phyloP scores from a whole-genome alignment of 2,797 vertebrate genomes.

The Oophaga sylvatica region DNA sequence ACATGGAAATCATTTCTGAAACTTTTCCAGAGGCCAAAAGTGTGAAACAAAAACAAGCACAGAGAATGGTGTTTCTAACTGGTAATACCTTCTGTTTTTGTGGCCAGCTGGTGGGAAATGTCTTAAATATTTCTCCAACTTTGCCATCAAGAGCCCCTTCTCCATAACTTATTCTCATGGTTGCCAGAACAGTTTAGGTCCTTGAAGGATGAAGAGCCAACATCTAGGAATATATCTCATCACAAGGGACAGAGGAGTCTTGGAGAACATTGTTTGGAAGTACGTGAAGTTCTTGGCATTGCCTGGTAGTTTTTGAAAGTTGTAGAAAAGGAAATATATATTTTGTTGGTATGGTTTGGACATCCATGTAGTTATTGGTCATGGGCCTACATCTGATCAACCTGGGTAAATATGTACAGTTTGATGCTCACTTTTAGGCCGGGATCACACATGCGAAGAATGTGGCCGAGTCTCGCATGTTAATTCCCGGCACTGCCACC shows the following conservation, averaged over 20 bases:
- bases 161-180: background rate
- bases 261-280: background rate
- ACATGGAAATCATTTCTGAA: constrained; percentile 62
- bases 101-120: constrained; percentile 66
- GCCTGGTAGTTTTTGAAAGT: no score
- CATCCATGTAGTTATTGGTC: no score
- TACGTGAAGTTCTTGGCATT: background rate
- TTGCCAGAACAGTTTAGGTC: background rate
- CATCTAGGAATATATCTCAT: background rate
- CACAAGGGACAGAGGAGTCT: background rate
- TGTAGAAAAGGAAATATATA: no score
- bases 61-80: constrained; percentile 66
- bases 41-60: constrained; percentile 68
- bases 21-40: constrained; percentile 64
- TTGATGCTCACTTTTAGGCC: no score
- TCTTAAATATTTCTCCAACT: constrained; percentile 66
- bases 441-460: no score
- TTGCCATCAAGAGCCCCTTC: constrained; percentile 59
- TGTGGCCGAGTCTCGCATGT: no score
- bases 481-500: no score
- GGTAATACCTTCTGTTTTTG: constrained; percentile 66
- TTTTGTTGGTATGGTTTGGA: no score
- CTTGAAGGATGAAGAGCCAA: background rate
- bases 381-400: no score
- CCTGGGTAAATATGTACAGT: no score